Evolutionary conservation across 1,140 invertebrate genomes (phyloP), one percentile per base, ranked within the genome.

Genomic region (Drosophila varians): DNA sequence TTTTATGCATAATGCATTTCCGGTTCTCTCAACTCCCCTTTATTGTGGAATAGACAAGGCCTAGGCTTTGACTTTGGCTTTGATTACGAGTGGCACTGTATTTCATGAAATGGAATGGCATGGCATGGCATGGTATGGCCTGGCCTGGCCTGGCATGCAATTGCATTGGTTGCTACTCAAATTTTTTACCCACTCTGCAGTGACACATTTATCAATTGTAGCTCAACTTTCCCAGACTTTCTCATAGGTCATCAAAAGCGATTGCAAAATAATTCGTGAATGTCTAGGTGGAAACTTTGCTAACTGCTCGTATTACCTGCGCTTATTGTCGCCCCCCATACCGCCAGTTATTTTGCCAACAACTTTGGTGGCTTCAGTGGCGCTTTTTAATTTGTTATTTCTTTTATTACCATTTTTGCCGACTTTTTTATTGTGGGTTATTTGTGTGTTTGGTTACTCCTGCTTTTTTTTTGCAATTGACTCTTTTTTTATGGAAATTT

Each of bases 61-160:
- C 70, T 73, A 73, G 70, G 66, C 56, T 73, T 62, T 73, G 70
- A 73, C 70, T 73, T 73, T 73, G 70, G 70, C 68, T 73, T 73
- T 72, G 68, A 72, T 73, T 72, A 53, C 21, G 21, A 60, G n/a
- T 46, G 36, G 21, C 53, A 65, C 19, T 34, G n/a, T 11, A 34
- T n/a, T 34, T n/a, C 11, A 3, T 34, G 2, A 16, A 38, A 14
- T 16, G 36, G 36, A 38, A 38, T 38, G 34, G 12, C 18, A 25
- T 62, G 19, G 14, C 14, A 23, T 61, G 28, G 54, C 26, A 19
- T 60, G 31, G n/a, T n/a, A 38, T 38, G 34, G 12, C 18, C 18
- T 62, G 19, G 14, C 14, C 16, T 61, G 28, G 54, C 26, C 14
- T 60, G 31, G 36, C 36, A n/a, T 36, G 8, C 19, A 14, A 16